Evolutionary conservation across 1,140 invertebrate species (phyloP), one percentile per base, ranked within the genome.

Genomic region (Heliothis subflexa): DNA sequence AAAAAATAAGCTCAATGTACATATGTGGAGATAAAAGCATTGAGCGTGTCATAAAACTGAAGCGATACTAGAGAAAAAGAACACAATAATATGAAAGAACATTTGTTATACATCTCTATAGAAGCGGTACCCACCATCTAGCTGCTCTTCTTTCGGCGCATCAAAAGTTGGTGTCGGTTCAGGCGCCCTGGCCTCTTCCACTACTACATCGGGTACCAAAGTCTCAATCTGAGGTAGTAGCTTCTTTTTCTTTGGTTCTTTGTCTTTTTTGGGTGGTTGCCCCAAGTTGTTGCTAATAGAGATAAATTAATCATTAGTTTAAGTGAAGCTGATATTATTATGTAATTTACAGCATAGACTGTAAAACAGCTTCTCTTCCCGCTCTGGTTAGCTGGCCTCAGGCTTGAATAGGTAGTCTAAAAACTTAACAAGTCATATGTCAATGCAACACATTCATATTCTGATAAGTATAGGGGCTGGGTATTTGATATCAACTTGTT

Each of bases 211-310:
- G 9, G 72, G 11, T 9, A 76, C 49, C 12, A 59, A 55, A 9
- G 66, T 78, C 70, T 85, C 78, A 50, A 73, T 76, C 18, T 90
- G 85, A 54, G 85, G 84, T 55, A 83, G 71, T 12, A 59, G 62
- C 84, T 95, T 95, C 78, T 95, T 96, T 85, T 95, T 95, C 85
- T 95, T 95, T 75, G 88, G 82, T 64, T 95, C 95, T 80, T 95
- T 95, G n/a, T 95, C 93, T 89, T 95, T 95, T 59, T 92, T 91
- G 13, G 83, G 82, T 5, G 79, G 83, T 59, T 88, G 89, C 12
- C 61, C 84, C 55, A 80, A 62, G 57, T 85, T 87, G 64, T 85
- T 85, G 64, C 81, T 91, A 73, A 28, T 78, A 33, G 62, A 83
- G 76, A 18, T 78, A 55, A 61, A 55, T 45, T 25, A 71, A 25